Percentiles rank a stretch among this genome's conserved stretches.
Evolutionary conservation across 2,797 vertebrate species (phyloP).

Genomic region (Tympanoctomys barrerae): DNA sequence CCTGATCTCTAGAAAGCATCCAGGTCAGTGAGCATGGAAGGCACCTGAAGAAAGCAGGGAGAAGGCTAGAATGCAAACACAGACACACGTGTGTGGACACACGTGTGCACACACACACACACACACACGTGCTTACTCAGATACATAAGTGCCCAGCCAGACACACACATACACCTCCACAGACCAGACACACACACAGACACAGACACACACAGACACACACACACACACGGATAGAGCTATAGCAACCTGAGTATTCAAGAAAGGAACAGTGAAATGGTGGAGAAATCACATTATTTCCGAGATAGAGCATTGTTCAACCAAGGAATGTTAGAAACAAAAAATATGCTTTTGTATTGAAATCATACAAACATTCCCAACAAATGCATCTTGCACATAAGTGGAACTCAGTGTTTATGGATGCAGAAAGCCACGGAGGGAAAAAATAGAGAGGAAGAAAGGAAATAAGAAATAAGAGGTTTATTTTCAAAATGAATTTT

Average conservation of each 20-base stretch:
- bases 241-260: neutral
- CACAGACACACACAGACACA: too few species aligned
- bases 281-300: neutral
- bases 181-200: too few species aligned
- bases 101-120: too few species aligned
- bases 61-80: neutral
- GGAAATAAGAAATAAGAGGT: neutral
- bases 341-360: neutral
- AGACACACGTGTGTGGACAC: neutral
- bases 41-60: neutral
- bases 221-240: accelerated
- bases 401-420: neutral
- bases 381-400: neutral
- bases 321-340: neutral
- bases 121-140: too few species aligned
- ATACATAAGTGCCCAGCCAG: neutral
- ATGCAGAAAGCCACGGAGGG: neutral
- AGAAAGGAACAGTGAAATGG: neutral
- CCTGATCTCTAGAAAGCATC: neutral
- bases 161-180: too few species aligned
- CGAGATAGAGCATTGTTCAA: neutral
- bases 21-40: neutral
- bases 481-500: constrained; percentile 37
- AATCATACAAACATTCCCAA: neutral
- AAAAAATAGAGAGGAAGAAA: neutral